Conservation (phyloP, 2,113 vertebrate species). For the Azemiops feae region DNA sequence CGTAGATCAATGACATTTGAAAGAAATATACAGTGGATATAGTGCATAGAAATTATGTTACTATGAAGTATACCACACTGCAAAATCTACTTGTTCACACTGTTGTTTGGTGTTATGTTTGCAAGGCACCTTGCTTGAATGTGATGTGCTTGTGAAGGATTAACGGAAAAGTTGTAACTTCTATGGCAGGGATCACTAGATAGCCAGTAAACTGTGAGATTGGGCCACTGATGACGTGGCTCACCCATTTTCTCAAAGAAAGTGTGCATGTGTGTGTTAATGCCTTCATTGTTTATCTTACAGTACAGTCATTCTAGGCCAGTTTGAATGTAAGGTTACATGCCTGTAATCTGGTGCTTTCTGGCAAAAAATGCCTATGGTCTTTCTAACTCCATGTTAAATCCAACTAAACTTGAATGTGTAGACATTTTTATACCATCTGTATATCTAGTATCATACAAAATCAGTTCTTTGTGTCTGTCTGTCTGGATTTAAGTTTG, state of each 20-base stretch:
- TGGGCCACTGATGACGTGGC: background rate
- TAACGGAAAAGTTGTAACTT: background rate
- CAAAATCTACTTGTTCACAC: background rate
- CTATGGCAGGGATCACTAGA: background rate
- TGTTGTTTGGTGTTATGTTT: background rate
- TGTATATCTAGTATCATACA: constrained; percentile 61
- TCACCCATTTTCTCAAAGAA: background rate
- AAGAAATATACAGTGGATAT: background rate
- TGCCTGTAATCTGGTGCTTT: constrained; percentile 49
- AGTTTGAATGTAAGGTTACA: constrained; percentile 53
- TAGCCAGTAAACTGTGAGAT: constrained; percentile 4
- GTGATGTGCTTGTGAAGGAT: background rate
- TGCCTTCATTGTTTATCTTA: constrained; percentile 49
- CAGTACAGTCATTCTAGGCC: constrained; percentile 42
- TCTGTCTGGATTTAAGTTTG: constrained; percentile 37
- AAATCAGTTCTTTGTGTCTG: constrained; percentile 32
- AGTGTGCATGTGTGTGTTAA: background rate
- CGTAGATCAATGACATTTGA: background rate
- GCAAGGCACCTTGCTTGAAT: background rate
- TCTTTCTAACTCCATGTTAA: constrained; percentile 19
- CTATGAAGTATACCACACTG: background rate
- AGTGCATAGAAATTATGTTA: background rate
- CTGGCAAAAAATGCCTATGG: constrained; percentile 1
- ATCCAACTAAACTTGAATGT: constrained; percentile 45
- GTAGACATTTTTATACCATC: constrained; percentile 46